These are phyloP conservation scores for Scaptomyza parva DNA, from an alignment of 2,888 invertebrate species.

Conservation along the genomic window DNA sequence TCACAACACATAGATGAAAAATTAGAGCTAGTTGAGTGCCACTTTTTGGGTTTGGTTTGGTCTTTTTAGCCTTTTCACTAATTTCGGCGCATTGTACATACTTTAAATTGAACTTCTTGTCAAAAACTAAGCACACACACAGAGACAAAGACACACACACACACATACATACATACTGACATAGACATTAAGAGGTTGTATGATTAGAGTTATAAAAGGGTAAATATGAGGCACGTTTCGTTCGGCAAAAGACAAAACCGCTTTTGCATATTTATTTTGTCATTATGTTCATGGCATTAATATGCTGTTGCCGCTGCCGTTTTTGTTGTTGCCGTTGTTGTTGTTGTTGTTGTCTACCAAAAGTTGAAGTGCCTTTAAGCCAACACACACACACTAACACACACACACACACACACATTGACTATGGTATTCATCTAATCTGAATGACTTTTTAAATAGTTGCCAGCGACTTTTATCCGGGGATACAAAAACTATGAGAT, in stretches of 20 bases:
- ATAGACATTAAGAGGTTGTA: slow-evolving; percentile 15
- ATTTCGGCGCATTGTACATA: slow-evolving; percentile 72
- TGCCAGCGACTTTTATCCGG: slow-evolving; percentile 41
- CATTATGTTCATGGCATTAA: slow-evolving; percentile 83
- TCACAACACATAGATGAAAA: slow-evolving; percentile 18
- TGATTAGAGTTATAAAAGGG: slow-evolving; percentile 75
- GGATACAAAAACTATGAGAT: slow-evolving; percentile 38
- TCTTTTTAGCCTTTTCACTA: slow-evolving; percentile 69
- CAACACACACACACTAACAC: slow-evolving; percentile 25
- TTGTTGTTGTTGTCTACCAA: slow-evolving; percentile 19
- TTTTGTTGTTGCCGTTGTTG: not conserved
- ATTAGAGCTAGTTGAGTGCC: slow-evolving; percentile 48
- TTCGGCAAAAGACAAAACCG: slow-evolving; percentile 81
- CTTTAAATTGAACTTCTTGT: slow-evolving; percentile 68
- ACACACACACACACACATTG: slow-evolving; percentile 7
- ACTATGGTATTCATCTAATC: slow-evolving; percentile 76
- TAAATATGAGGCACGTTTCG: slow-evolving; percentile 79
- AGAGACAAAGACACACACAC: slow-evolving; percentile 15
- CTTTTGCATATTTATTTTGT: slow-evolving; percentile 85
- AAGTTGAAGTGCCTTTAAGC: slow-evolving; percentile 63
- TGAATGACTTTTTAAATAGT: slow-evolving; percentile 84
- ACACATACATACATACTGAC: slow-evolving; percentile 1
- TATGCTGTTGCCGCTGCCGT: slow-evolving; percentile 54
- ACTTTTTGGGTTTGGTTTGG: slow-evolving; percentile 33
- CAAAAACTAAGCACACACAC: slow-evolving; percentile 43